Conservation (phyloP, 2,888 invertebrate genomes). For the Microctonus aethiopoides region DNA sequence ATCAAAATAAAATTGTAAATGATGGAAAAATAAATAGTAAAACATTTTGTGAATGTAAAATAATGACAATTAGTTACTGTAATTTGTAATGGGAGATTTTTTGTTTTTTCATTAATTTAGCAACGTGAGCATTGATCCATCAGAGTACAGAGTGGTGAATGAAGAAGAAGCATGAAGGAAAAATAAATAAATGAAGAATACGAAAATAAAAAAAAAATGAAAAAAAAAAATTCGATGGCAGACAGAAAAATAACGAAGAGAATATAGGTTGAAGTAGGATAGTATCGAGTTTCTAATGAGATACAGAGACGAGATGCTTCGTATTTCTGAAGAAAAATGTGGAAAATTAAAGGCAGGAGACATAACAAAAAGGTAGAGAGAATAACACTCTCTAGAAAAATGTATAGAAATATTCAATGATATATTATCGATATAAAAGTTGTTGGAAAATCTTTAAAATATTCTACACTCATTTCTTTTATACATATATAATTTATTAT, state of each 20-base stretch:
- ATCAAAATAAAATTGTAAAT: too few species aligned
- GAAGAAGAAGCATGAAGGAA: conserved; percentile 23
- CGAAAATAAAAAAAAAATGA: not conserved
- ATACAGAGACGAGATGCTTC: conserved; percentile 45
- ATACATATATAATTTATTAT: too few species aligned
- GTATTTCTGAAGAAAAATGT: conserved; percentile 44
- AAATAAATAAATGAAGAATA: not conserved
- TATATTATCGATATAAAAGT: not conserved
- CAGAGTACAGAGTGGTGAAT: not conserved
- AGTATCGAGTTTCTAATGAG: conserved; percentile 53
- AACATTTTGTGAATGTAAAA: too few species aligned
- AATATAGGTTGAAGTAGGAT: conserved; percentile 38
- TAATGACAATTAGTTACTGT: not conserved
- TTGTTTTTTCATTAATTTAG: not conserved
- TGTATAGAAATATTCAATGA: not conserved
- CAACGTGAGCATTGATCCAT: not conserved
- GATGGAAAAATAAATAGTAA: too few species aligned
- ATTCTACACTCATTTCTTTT: too few species aligned
- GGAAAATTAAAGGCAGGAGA: conserved; percentile 39
- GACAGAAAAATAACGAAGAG: conserved; percentile 42
- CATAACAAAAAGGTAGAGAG: not conserved
- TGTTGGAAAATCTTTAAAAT: too few species aligned
- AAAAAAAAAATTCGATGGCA: conserved; percentile 40
- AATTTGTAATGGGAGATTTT: not conserved
- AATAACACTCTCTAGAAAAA: not conserved